A percentile compares a stretch with the other conserved stretches of the same genome.
These are phyloP conservation scores for Limonius californicus DNA, from an alignment of 1,140 invertebrate species.

Conservation along the genomic window DNA sequence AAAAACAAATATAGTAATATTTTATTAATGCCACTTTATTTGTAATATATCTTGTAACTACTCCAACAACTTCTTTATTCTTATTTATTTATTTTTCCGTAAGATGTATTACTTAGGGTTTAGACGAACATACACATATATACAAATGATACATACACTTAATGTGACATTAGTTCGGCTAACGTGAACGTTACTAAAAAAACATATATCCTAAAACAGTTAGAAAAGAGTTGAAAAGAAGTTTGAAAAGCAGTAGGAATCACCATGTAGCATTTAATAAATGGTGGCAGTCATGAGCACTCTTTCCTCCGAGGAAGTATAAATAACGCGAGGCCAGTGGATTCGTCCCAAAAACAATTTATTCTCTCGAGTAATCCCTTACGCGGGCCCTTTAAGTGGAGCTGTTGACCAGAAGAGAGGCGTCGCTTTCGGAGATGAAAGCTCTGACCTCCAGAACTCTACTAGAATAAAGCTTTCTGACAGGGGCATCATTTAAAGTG, in stretches of 20 bases:
- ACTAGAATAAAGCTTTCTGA: background rate
- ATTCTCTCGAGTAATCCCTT: slow-evolving; percentile 1
- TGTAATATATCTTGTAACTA: too few relatives aligned
- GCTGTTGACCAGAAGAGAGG: slow-evolving; percentile 1
- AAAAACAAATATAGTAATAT: too few relatives aligned
- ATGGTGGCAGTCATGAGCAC: background rate
- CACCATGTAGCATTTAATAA: background rate
- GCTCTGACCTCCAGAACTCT: background rate
- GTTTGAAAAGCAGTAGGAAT: background rate
- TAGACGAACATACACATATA: too few relatives aligned
- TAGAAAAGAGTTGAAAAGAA: too few relatives aligned
- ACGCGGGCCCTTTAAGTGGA: background rate
- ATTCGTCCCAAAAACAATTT: slow-evolving; percentile 1
- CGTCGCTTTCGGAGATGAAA: slow-evolving; percentile 1
- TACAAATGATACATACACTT: too few relatives aligned
- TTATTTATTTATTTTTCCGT: too few relatives aligned
- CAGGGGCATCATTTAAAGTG: background rate
- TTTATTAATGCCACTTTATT: too few relatives aligned
- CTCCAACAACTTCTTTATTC: too few relatives aligned
- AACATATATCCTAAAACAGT: too few relatives aligned
- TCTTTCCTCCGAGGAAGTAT: background rate
- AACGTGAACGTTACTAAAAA: too few relatives aligned
- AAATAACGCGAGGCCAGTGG: background rate
- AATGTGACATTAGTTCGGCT: too few relatives aligned
- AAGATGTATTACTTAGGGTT: too few relatives aligned